These are phyloP conservation scores for Rhea americana DNA, from an alignment of 2,113 vertebrate species.

Conservation along the genomic window DNA sequence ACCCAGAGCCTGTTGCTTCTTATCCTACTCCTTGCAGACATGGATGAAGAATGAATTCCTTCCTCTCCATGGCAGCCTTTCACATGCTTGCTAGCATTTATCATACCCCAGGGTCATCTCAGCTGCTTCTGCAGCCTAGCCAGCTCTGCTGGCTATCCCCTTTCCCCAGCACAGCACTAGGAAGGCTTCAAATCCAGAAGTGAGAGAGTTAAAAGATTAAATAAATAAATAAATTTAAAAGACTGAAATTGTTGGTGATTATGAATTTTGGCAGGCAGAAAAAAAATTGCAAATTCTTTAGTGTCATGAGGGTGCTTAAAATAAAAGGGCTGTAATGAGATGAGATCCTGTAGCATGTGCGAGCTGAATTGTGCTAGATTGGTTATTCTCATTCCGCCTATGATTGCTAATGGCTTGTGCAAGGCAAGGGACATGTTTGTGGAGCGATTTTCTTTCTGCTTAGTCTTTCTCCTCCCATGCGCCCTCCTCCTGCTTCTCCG, in stretches of 20 bases:
- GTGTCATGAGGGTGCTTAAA: constrained; percentile 67
- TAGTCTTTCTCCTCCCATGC: constrained; percentile 4
- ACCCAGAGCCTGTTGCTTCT: neutral
- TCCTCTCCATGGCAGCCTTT: constrained; percentile 20
- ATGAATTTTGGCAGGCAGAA: constrained; percentile 66
- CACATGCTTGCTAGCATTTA: neutral
- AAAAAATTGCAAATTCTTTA: constrained; percentile 63
- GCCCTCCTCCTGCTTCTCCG: constrained; percentile 36
- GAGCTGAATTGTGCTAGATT: constrained; percentile 74
- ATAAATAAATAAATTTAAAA: neutral
- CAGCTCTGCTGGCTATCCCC: neutral
- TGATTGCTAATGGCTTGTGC: constrained; percentile 69
- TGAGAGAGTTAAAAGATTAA: constrained; percentile 18
- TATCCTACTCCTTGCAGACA: neutral
- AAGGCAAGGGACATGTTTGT: constrained; percentile 46
- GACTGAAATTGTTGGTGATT: constrained; percentile 57
- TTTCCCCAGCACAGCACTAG: fast-evolving
- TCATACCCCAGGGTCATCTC: neutral
- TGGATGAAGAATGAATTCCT: constrained; percentile 24
- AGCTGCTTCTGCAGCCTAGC: neutral
- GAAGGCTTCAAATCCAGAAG: neutral
- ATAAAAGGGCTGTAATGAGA: constrained; percentile 75
- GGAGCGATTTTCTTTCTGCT: constrained; percentile 61
- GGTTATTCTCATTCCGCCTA: constrained; percentile 68
- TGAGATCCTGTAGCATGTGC: constrained; percentile 65